These are phyloP conservation scores for Sorex araneus DNA, from an alignment of 2,113 vertebrate species.

Conservation along the genomic window DNA sequence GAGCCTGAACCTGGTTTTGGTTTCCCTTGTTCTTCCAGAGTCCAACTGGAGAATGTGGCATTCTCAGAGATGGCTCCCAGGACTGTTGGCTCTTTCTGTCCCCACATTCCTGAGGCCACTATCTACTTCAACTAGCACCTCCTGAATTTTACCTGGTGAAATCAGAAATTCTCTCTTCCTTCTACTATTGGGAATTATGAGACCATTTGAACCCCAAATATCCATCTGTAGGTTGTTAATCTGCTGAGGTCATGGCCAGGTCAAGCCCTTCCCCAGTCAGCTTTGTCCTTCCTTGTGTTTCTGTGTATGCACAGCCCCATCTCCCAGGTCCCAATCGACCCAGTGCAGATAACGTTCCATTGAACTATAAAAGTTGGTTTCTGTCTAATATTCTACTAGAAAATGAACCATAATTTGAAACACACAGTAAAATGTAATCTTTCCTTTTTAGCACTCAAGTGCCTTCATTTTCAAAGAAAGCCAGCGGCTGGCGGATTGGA, in stretches of 20 bases:
- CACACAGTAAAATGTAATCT: conserved; percentile 56
- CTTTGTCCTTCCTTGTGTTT: neutral
- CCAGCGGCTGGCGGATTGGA: conserved; percentile 43
- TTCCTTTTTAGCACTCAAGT: conserved; percentile 65
- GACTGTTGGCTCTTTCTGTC: neutral
- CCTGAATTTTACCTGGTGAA: neutral
- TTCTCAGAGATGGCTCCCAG: too few species aligned
- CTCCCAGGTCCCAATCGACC: neutral
- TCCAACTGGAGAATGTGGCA: neutral
- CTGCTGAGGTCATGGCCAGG: neutral
- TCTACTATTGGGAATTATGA: neutral
- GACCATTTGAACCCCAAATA: neutral
- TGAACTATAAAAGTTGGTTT: conserved; percentile 70
- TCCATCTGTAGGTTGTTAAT: neutral
- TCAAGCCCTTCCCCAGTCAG: too few species aligned
- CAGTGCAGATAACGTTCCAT: neutral
- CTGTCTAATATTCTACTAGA: conserved; percentile 68
- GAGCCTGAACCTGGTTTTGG: neutral
- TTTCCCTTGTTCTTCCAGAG: neutral
- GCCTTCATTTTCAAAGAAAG: conserved; percentile 75
- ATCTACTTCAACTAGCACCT: neutral
- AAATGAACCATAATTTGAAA: conserved; percentile 80
- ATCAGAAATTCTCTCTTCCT: neutral
- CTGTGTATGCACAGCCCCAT: neutral
- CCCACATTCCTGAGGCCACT: neutral